These are phyloP conservation scores for Eutolmus rufibarbis DNA, from an alignment of 2,888 invertebrate species.

Conservation along the genomic window DNA sequence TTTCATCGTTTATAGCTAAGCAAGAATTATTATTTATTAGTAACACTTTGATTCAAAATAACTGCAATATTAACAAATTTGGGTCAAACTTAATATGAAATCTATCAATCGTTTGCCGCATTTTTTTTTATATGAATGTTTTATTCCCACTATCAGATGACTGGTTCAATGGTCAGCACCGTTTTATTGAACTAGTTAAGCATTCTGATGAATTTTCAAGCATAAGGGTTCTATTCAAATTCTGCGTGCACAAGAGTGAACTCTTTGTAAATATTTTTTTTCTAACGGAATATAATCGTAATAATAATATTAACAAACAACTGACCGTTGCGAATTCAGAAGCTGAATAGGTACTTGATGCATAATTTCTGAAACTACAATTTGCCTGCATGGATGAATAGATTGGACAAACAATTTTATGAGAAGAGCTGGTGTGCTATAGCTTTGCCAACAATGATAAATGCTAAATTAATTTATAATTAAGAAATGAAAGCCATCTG, in stretches of 20 bases:
- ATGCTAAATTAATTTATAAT: background rate
- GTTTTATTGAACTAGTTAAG: background rate
- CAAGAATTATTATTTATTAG: background rate
- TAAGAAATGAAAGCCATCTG: background rate
- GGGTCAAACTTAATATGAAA: background rate
- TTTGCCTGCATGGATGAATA: background rate
- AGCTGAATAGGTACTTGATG: background rate
- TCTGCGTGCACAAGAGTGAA: background rate
- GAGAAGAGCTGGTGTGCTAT: background rate
- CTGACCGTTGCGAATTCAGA: background rate
- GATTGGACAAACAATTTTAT: background rate
- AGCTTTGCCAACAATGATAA: background rate
- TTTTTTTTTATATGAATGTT: background rate
- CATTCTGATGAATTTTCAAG: background rate
- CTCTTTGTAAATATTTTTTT: background rate
- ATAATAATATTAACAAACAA: background rate
- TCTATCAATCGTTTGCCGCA: background rate
- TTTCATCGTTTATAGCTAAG: too few relatives aligned
- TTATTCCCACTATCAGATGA: background rate
- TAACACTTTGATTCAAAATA: background rate
- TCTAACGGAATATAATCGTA: background rate
- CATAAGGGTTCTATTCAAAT: background rate
- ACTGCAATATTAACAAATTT: background rate
- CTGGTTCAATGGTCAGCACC: background rate
- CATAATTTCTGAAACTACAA: background rate